phyloP scores from a whole-genome alignment of 1,140 invertebrate species.

The Colletes gigas region DNA sequence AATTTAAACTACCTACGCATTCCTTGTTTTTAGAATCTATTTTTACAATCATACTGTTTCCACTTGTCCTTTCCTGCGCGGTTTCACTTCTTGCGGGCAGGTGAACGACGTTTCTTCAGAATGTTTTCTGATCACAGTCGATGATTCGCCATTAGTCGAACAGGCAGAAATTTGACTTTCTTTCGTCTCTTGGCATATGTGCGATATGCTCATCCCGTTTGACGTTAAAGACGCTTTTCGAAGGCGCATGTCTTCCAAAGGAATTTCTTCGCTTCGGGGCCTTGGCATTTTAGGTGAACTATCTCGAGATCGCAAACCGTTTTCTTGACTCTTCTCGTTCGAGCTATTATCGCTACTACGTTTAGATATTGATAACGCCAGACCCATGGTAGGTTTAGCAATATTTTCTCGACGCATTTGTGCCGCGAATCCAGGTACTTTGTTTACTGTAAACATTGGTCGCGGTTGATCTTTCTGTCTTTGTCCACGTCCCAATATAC shows the following conservation, averaged over 20 bases:
- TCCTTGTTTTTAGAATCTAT: not conserved
- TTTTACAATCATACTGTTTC: slow-evolving; percentile 84
- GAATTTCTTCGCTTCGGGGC: slow-evolving; percentile 91
- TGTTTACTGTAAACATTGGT: slow-evolving; percentile 83
- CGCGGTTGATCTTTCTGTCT: slow-evolving; percentile 81
- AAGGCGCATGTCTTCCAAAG: slow-evolving; percentile 88
- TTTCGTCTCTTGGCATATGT: slow-evolving; percentile 50
- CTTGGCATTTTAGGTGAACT: slow-evolving; percentile 87
- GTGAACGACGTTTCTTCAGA: slow-evolving; percentile 90
- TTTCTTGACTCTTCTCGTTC: slow-evolving; percentile 66
- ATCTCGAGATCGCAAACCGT: slow-evolving; percentile 84
- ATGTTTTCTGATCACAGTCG: slow-evolving; percentile 61
- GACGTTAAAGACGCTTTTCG: slow-evolving; percentile 72
- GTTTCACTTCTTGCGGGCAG: slow-evolving; percentile 78
- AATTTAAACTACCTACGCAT: not conserved
- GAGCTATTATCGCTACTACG: slow-evolving; percentile 72
- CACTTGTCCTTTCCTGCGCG: slow-evolving; percentile 83
- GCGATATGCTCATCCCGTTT: slow-evolving; percentile 59
- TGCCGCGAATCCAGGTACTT: slow-evolving; percentile 87
- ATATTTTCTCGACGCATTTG: slow-evolving; percentile 83
- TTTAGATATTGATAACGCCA: slow-evolving; percentile 68
- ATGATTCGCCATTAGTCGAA: slow-evolving; percentile 54
- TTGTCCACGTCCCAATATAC: slow-evolving; percentile 78
- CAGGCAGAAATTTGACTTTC: slow-evolving; percentile 68
- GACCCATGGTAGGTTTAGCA: slow-evolving; percentile 66